phyloP scores from a whole-genome alignment of 2,797 vertebrate species.

The Tokudaia tokunoshimensis region DNA sequence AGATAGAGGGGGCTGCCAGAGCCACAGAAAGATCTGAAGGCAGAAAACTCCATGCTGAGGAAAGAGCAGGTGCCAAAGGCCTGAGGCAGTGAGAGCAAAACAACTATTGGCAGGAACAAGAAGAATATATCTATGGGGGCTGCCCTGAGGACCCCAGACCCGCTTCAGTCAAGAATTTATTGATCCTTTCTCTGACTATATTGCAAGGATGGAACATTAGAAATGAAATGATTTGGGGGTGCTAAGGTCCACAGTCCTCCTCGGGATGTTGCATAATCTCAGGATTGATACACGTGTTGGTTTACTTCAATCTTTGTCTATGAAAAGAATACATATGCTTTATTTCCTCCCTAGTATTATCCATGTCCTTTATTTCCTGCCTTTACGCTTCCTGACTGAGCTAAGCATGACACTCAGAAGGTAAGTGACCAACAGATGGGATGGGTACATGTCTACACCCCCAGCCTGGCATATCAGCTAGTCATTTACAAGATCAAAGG shows the following conservation, averaged over 20 bases:
- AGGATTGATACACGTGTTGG: not conserved
- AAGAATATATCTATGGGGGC: not conserved
- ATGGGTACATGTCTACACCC: accelerated
- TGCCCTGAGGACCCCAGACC: not conserved
- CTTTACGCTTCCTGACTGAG: not conserved
- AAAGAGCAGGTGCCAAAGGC: not conserved
- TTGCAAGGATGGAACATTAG: not conserved
- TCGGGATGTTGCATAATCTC: not conserved
- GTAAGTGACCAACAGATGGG: not conserved
- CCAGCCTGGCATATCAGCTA: not conserved
- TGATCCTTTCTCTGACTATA: not conserved
- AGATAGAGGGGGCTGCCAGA: not conserved
- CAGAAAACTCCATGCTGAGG: not conserved
- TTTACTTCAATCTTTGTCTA: constrained; percentile 21
- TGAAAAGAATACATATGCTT: not conserved
- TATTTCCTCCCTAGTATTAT: not conserved
- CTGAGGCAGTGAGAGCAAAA: not conserved
- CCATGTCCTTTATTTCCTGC: not conserved
- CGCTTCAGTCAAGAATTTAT: not conserved
- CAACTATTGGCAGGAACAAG: not conserved
- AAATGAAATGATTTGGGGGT: not conserved
- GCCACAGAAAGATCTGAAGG: not conserved
- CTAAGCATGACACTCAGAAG: not conserved
- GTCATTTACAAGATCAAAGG: not conserved
- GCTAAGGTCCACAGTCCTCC: not conserved